Conservation (phyloP, 2,797 vertebrate species). For the Xerus rutilus region DNA sequence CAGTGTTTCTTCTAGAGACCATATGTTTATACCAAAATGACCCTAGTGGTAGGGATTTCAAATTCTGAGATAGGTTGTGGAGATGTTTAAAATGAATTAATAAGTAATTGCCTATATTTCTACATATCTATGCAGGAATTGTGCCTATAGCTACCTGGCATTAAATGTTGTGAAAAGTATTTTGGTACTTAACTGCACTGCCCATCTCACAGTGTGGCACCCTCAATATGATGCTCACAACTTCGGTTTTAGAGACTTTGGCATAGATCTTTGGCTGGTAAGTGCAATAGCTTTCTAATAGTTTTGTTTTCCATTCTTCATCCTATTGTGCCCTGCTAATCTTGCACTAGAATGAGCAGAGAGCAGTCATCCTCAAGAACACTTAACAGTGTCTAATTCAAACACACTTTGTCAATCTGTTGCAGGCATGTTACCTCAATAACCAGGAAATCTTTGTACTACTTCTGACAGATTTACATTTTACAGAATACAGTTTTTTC, state of each 20-base stretch:
- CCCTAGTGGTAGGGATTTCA: background rate
- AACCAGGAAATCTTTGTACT: background rate
- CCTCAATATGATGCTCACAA: background rate
- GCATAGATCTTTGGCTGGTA: slow-evolving; percentile 54
- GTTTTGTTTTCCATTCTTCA: slow-evolving; percentile 16
- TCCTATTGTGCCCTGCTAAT: slow-evolving; percentile 24
- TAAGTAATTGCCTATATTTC: background rate
- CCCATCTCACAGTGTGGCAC: background rate
- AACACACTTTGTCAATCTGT: background rate
- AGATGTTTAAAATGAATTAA: slow-evolving; percentile 1
- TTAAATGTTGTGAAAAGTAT: background rate
- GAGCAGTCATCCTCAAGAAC: background rate
- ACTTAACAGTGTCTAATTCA: background rate
- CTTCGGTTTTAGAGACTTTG: slow-evolving; percentile 61
- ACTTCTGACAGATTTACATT: background rate
- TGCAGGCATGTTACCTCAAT: background rate
- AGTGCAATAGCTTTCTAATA: slow-evolving; percentile 37
- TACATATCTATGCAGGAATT: background rate
- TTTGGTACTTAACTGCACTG: background rate
- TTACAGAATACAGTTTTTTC: background rate
- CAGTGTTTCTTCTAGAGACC: background rate
- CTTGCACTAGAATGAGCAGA: slow-evolving; percentile 30
- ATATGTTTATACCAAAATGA: background rate
- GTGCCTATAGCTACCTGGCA: background rate
- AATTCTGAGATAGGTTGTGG: background rate